A percentile compares a stretch with the other conserved stretches of the same genome.
Conservation (phyloP, 2,113 vertebrate genomes). For the Oreocharis arfaki region DNA sequence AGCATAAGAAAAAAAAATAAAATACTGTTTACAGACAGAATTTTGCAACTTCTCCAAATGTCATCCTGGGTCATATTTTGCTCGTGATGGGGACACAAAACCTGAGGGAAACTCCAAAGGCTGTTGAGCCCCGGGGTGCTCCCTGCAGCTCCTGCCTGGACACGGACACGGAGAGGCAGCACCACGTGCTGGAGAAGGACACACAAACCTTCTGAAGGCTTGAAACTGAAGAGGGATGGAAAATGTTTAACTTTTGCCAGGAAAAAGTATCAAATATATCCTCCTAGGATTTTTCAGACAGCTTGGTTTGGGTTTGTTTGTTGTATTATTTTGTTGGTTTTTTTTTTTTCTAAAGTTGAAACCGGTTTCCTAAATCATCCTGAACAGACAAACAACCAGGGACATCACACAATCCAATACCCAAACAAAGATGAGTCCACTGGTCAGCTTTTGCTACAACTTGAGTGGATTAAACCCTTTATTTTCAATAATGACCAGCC, state of each 20-base stretch:
- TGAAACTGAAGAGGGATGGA: slow-evolving; percentile 53
- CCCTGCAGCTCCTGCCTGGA: not conserved
- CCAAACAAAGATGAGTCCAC: not conserved
- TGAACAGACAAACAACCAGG: not conserved
- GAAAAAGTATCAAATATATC: slow-evolving; percentile 52
- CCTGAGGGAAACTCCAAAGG: not conserved
- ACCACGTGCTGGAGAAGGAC: not conserved
- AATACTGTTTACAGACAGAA: slow-evolving; percentile 10
- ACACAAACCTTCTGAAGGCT: not conserved
- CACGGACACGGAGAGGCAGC: not conserved
- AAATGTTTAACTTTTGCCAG: slow-evolving; percentile 43
- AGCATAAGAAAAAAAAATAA: not conserved
- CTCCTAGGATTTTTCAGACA: slow-evolving; percentile 19
- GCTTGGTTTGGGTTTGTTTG: slow-evolving; percentile 15
- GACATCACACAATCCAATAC: not conserved
- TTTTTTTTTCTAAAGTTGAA: not conserved
- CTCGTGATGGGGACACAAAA: not conserved
- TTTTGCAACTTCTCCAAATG: slow-evolving; percentile 31
- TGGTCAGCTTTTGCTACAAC: not conserved
- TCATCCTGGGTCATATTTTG: not conserved
- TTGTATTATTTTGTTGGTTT: not conserved
- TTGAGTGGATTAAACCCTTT: not conserved
- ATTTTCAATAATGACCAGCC: not conserved
- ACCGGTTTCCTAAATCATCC: slow-evolving; percentile 5
- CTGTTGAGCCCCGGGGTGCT: not conserved